A percentile compares a stretch with the other conserved stretches of the same genome.
Evolutionary conservation across 2,113 vertebrate species (phyloP).

Genomic region (Tragelaphus imberbis): DNA sequence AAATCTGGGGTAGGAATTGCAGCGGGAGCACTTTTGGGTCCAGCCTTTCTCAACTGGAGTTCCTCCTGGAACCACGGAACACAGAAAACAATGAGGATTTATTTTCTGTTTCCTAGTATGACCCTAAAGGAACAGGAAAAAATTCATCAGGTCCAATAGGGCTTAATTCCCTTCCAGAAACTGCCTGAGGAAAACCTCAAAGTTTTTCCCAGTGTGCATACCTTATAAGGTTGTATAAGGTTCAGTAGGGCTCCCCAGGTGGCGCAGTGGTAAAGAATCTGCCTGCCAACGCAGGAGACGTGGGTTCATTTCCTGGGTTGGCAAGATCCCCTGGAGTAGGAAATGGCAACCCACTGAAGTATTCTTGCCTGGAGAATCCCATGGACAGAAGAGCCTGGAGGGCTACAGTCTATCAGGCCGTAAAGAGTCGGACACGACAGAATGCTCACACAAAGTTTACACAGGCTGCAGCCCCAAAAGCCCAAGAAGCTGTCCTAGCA

Average conservation of each 20-base stretch:
- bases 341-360: not conserved
- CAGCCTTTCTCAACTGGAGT: not conserved
- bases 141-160: not conserved
- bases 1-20: not conserved
- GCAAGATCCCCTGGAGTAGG: not conserved
- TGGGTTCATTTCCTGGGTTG: not conserved
- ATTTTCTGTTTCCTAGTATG: not conserved
- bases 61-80: not conserved
- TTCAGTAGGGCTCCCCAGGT: not conserved
- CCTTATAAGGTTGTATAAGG: not conserved
- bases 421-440: not conserved
- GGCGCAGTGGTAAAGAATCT: not conserved
- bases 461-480: not conserved
- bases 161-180: not conserved
- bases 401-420: not conserved
- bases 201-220: not conserved
- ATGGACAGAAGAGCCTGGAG: not conserved
- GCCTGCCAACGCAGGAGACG: not conserved
- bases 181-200: not conserved
- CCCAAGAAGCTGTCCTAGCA: not conserved
- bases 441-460: not conserved
- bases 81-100: not conserved
- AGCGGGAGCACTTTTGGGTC: not conserved
- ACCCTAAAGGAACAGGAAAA: not conserved
- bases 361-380: not conserved